Evolutionary conservation across 2,888 invertebrate genomes (phyloP), one percentile per base, ranked within the genome.

Genomic region (Folsomia candida): DNA sequence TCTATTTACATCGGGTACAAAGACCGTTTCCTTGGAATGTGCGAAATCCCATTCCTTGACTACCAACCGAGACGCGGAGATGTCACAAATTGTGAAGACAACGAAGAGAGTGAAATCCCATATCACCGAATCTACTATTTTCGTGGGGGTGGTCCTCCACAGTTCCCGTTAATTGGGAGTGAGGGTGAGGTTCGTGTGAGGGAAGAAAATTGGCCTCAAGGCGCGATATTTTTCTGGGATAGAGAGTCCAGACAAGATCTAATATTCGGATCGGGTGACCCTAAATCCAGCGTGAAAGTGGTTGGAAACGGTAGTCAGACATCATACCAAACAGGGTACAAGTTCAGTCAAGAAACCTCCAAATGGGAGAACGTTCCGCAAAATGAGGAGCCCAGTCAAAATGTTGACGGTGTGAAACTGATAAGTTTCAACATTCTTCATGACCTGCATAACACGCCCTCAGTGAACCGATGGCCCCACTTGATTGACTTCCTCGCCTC

Each of bases 41-140:
- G 75, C 59, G 75, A 75, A 61, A 11, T 75, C 14, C 37, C 70
- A 11, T 71, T 68, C 37, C 58, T 51, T 14, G 72, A 72, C 1
- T 75, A 61, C 47, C 14, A 67, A 4, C 73, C 73, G 6, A 61
- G 62, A n/a, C n/a, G 27, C 4, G 61, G 24, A n/a, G 51, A 63
- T 29, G 47, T 47, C 9, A 18, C 9, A 47, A 47, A 9, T 9
- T 9, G 18, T 47, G 47, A 47, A 18, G 47, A 47, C 18, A 18
- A 47, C 18, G 47, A 47, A 18, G 28, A 60, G 25, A 67, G 71
- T 6, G 75, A 75, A n/a, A 73, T 75, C 58, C 75, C 75, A 14
- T 75, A 61, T 64, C 75, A 75, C 63, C 29, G 75, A 9, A 57
- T 75, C 0, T 75, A 73, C 47, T 75, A 75, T 57, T 75, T 75